Evolutionary conservation across 2,113 vertebrate species (phyloP), one percentile per base, ranked within the genome.

Genomic region (Desmodus rotundus): DNA sequence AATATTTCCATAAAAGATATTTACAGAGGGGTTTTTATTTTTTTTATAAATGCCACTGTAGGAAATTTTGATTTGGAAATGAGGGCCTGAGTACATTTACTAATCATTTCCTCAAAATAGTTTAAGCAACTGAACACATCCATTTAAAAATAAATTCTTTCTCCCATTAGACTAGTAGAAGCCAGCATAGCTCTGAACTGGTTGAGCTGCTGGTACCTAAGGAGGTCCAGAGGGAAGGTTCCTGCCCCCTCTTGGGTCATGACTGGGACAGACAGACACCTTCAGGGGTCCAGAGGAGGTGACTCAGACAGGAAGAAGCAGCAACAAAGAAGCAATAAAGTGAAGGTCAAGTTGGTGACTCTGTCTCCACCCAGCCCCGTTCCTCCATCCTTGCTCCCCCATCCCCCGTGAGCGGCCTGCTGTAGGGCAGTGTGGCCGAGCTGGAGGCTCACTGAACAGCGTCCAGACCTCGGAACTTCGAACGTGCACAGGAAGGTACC

Each of bases 1-100:
- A 96, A 92, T 93, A 85, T 96, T 97, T 97, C 95, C 93, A 31
- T 58, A 38, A 73, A 87, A 70, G 65, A 73, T 92, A 87, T 38
- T 96, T 87, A 77, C 87, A 73, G 89, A 93, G 86, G 41, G 74
- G 31, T 91, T 88, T 87, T 77, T 88, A 7, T 38, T 56, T 22
- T 13, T 20, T 63, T 47, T 28, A 47, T n/a, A 77, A 93, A 68
- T 78, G 45, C 93, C 91, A 26, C 56, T 10, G 56, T 58, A 94
- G 91, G 95, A 95, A 87, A 72, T 77, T 95, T 82, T 83, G 61
- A 86, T 93, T 93, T 85, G 52, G 63, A 77, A 83, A 41, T 70
- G 58, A 97, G 41, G 65, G 86, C 58, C 91, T 78, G 72, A 73
- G 92, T 67, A 45, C 63, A 50, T 50, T 65, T 77, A 56, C 86